A percentile compares a stretch with the other conserved stretches of the same genome.
Evolutionary conservation across 2,888 invertebrate genomes (phyloP).

Genomic region (Xestobium rufovillosum): DNA sequence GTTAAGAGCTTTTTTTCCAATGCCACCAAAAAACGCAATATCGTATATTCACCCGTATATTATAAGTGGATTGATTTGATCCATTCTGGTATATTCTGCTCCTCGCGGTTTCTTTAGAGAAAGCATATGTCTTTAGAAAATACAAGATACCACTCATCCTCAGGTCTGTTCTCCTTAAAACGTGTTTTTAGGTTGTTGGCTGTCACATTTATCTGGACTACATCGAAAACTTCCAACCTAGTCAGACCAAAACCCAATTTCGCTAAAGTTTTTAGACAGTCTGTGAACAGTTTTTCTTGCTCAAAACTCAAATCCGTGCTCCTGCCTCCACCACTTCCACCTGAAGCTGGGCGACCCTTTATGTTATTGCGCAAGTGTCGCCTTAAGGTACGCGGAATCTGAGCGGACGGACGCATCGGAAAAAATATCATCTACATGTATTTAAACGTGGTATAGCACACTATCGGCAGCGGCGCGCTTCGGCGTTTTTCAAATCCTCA

Average conservation of each 20-base stretch:
- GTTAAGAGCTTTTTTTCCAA: too few species aligned
- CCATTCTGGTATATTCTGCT: constrained; percentile 12
- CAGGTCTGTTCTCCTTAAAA: constrained; percentile 14
- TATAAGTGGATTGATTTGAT: constrained; percentile 14
- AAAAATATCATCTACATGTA: too few species aligned
- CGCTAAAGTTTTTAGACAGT: constrained; percentile 12
- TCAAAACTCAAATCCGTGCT: constrained; percentile 9
- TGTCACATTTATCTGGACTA: constrained; percentile 12
- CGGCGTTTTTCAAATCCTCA: too few species aligned
- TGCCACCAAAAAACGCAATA: too few species aligned
- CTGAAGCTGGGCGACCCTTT: too few species aligned
- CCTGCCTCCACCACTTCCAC: constrained; percentile 13
- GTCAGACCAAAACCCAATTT: constrained; percentile 13
- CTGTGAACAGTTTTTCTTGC: constrained; percentile 14
- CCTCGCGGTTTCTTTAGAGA: constrained; percentile 13
- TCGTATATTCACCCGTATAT: too few species aligned
- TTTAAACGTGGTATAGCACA: too few species aligned
- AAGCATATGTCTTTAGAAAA: constrained; percentile 9
- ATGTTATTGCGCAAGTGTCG: too few species aligned
- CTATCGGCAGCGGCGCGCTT: too few species aligned
- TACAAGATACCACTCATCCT: constrained; percentile 13
- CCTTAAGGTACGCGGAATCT: too few species aligned
- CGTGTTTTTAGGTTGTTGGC: constrained; percentile 12
- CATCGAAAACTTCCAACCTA: constrained; percentile 12
- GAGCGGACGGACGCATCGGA: too few species aligned